These are phyloP conservation scores for Sebastes fasciatus DNA, from an alignment of 2,113 vertebrate genomes.

Conservation along the genomic window DNA sequence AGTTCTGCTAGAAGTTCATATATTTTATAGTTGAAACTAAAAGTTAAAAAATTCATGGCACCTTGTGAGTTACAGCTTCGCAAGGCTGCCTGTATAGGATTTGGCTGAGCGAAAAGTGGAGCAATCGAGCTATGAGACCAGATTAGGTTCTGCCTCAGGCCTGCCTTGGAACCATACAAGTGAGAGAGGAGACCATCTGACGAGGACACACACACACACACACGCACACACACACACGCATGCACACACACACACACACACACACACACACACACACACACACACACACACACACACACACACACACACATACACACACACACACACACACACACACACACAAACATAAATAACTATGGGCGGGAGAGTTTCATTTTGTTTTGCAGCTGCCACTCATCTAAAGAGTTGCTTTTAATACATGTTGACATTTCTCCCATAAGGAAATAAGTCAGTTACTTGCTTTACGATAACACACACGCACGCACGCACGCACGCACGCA, in stretches of 20 bases:
- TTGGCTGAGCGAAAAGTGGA: slow-evolving; percentile 66
- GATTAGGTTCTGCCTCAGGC: slow-evolving; percentile 69
- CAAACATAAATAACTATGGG: slow-evolving; percentile 2
- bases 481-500: neutral
- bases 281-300: neutral
- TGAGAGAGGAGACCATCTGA: slow-evolving; percentile 64
- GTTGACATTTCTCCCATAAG: slow-evolving; percentile 56
- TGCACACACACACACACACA: neutral
- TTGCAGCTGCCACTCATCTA: slow-evolving; percentile 63
- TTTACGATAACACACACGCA: slow-evolving; percentile 24
- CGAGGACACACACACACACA: neutral
- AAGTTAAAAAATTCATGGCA: slow-evolving; percentile 58
- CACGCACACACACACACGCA: neutral
- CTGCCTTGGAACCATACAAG: slow-evolving; percentile 51
- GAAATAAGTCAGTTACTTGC: slow-evolving; percentile 42
- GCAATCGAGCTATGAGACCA: slow-evolving; percentile 66
- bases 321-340: slow-evolving; percentile 5
- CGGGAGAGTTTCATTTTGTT: slow-evolving; percentile 52
- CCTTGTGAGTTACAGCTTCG: slow-evolving; percentile 45
- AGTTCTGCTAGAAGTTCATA: slow-evolving; percentile 35
- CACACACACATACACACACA: slow-evolving; percentile 8
- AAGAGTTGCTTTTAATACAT: slow-evolving; percentile 49
- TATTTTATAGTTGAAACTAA: slow-evolving; percentile 44
- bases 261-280: slow-evolving; percentile 1
- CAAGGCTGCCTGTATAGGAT: slow-evolving; percentile 39